Base-by-base conservation (phyloP, 2,113 vertebrate species). In the Parotia lawesii region DNA sequence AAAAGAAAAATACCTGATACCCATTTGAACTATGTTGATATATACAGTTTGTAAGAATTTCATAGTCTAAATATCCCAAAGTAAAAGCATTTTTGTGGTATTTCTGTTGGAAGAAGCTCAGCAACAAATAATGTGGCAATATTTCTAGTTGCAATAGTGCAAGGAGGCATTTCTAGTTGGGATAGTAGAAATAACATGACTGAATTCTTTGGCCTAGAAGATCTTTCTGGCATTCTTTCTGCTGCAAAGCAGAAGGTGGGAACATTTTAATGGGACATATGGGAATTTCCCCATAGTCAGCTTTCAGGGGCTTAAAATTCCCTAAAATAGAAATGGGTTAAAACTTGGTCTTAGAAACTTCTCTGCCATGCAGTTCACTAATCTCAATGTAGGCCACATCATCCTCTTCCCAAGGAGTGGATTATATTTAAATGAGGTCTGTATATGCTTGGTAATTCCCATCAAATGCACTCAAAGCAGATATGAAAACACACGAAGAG, bases 21-120 rank as follows among this genome's bases (percentile, higher is more conserved):
- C 27, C 66, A 60, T 86, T 91, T 79, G 40, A 96, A 37, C 64
- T 95, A 62, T 96, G 96, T 91, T 96, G 94, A 95, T 90, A 92
- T 89, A 96, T 95, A 96, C 71, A 93, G 95, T 97, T 95, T 96
- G 89, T 96, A 97, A 95, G 87, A 95, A 93, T 95, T 96, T 96
- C 75, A 37, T 90, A 94, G 64, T 89, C 85, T 88, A 92, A 96
- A 96, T 94, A 93, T 23, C 70, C 90, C 31, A 87, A 96, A 96
- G 85, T 89, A 95, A 97, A 97, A 73, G 27, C 91, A 97, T 97
- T 98, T 97, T 98, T 97, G 97, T 98, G 98, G 97, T 98, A 89
- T 97, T 98, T 97, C 96, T 97, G 28, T 94, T 98, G 97, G 97
- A 98, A 97, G 94, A 93, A 85, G 38, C 83, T 97, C 95, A 97